Conservation (phyloP, 2,797 vertebrate genomes). For the Alcedo atthis region DNA sequence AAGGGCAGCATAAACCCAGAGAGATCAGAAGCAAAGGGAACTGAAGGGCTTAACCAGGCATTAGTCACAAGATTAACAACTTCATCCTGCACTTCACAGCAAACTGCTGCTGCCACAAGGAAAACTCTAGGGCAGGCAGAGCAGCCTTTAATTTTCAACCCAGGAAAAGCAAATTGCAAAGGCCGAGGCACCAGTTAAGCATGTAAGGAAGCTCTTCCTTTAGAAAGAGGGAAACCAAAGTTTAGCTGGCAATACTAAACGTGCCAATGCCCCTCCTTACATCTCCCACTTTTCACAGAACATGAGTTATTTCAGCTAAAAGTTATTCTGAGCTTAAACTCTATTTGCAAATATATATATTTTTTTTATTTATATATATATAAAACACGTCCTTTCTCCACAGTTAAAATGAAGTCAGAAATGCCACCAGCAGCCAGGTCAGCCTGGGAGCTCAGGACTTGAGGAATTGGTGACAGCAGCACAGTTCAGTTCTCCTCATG, state of each 20-base stretch:
- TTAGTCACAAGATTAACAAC: background rate
- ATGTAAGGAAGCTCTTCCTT: background rate
- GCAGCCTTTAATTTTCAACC: background rate
- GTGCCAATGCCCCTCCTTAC: background rate
- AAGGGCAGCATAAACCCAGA: fast-evolving
- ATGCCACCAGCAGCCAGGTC: background rate
- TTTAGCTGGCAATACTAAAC: background rate
- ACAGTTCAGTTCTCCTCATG: background rate
- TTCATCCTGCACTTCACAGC: background rate
- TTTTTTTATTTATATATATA: background rate
- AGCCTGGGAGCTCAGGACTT: background rate
- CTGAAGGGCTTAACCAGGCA: background rate
- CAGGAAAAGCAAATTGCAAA: background rate
- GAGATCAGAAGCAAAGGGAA: background rate
- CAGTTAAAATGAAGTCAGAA: background rate
- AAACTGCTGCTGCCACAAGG: background rate
- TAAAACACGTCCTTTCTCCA: background rate
- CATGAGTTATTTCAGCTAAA: background rate
- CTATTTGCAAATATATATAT: fast-evolving
- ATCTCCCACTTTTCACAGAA: background rate
- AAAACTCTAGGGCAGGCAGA: background rate
- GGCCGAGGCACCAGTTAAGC: background rate
- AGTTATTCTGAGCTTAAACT: background rate
- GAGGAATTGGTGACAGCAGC: background rate
- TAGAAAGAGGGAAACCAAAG: background rate